Conservation (phyloP, 1,140 invertebrate genomes). For the Protaetia brevitarsis region DNA sequence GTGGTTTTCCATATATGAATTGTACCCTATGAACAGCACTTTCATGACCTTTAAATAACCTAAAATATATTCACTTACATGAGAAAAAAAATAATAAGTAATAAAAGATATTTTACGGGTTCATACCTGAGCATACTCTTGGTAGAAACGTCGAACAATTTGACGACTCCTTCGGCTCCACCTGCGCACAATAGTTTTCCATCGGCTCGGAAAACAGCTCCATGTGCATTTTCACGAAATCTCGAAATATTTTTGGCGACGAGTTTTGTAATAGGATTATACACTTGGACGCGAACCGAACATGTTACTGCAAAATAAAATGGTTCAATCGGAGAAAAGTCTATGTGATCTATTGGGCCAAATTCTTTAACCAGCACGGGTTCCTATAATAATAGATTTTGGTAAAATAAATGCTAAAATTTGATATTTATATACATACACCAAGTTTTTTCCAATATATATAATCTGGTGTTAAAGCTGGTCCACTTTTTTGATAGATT, state of each 20-base stretch:
- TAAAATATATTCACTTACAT: slow-evolving; percentile 75
- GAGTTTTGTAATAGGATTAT: slow-evolving; percentile 82
- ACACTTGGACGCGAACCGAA: slow-evolving; percentile 88
- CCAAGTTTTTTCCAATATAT: slow-evolving; percentile 83
- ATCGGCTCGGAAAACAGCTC: slow-evolving; percentile 81
- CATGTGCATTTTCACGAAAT: slow-evolving; percentile 83
- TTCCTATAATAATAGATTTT: slow-evolving; percentile 57
- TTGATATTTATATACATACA: slow-evolving; percentile 53
- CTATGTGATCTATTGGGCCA: slow-evolving; percentile 85
- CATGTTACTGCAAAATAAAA: slow-evolving; percentile 89
- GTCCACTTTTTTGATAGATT: slow-evolving; percentile 63
- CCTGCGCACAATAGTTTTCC: slow-evolving; percentile 82
- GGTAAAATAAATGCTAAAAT: background rate
- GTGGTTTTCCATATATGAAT: slow-evolving; percentile 76
- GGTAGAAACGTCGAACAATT: slow-evolving; percentile 1
- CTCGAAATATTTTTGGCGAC: slow-evolving; percentile 80
- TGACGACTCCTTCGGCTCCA: background rate
- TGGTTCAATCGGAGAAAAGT: slow-evolving; percentile 83
- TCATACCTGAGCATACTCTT: slow-evolving; percentile 10
- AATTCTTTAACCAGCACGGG: slow-evolving; percentile 89
- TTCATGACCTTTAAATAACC: slow-evolving; percentile 63
- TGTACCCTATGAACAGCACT: slow-evolving; percentile 74
- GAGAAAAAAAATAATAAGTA: too few species aligned
- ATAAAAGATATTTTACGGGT: too few species aligned
- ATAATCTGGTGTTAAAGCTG: slow-evolving; percentile 69